Evolutionary conservation across 2,888 invertebrate species (phyloP).

Genomic region (Dioctria rufipes): DNA sequence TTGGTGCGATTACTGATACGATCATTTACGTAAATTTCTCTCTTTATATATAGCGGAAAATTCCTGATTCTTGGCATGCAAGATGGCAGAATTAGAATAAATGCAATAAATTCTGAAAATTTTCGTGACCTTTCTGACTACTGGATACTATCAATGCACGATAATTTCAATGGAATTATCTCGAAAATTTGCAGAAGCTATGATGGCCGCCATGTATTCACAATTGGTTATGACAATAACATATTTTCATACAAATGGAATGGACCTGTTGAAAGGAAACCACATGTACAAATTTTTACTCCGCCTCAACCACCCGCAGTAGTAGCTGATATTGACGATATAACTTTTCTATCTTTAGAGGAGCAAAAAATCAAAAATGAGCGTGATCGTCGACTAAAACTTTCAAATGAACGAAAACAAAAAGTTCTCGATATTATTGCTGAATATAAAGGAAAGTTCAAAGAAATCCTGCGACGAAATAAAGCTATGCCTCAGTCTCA

Average conservation of each 20-base stretch:
- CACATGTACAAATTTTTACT: background rate
- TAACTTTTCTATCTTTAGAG: slow-evolving; percentile 73
- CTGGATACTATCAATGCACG: slow-evolving; percentile 83
- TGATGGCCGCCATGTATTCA: slow-evolving; percentile 74
- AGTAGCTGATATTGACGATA: slow-evolving; percentile 58
- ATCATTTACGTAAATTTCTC: background rate
- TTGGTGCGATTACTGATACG: background rate
- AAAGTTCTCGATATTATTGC: slow-evolving; percentile 74
- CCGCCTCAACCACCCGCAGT: slow-evolving; percentile 55
- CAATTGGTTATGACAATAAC: slow-evolving; percentile 83
- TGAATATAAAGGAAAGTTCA: slow-evolving; percentile 75
- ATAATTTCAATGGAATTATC: slow-evolving; percentile 79
- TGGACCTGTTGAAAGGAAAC: slow-evolving; percentile 58
- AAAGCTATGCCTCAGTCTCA: slow-evolving; percentile 76
- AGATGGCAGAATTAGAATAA: slow-evolving; percentile 76
- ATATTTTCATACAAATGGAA: slow-evolving; percentile 80
- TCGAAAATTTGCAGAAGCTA: slow-evolving; percentile 77
- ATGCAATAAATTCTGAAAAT: slow-evolving; percentile 71
- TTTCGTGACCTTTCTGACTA: slow-evolving; percentile 76
- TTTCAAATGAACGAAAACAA: slow-evolving; percentile 78
- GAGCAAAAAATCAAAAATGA: slow-evolving; percentile 81
- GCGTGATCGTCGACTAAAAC: slow-evolving; percentile 75
- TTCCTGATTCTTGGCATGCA: slow-evolving; percentile 76
- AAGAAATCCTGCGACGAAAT: slow-evolving; percentile 74
- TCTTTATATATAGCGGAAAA: slow-evolving; percentile 68